A percentile compares a stretch with the other conserved stretches of the same genome.
These are phyloP conservation scores for Atractosteus spatula DNA, from an alignment of 2,113 vertebrate species.

Conservation along the genomic window DNA sequence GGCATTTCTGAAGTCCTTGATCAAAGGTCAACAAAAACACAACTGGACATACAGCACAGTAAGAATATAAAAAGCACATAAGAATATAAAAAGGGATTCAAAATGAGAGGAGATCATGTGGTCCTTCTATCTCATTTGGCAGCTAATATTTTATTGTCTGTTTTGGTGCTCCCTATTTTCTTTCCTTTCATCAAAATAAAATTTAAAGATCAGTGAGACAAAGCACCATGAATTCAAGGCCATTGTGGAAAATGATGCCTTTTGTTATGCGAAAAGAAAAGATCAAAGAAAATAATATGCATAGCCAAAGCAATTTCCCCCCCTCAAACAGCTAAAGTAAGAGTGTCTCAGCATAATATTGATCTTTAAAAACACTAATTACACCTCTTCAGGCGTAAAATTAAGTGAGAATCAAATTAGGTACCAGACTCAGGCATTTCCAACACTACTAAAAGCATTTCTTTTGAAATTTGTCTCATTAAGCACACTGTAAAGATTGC, in stretches of 20 bases:
- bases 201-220: background rate
- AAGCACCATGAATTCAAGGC: conserved; percentile 3
- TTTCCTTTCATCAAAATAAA: background rate
- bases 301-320: no score
- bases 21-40: no score
- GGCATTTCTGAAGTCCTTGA: no score
- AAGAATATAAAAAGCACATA: no score
- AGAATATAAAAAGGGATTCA: background rate
- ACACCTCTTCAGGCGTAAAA: background rate
- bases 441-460: conserved; percentile 24
- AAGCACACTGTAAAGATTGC: conserved; percentile 7
- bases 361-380: background rate
- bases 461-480: conserved; percentile 42
- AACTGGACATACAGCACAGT: no score
- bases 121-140: no score
- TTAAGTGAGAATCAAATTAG: background rate
- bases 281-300: background rate
- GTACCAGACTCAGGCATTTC: background rate
- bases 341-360: background rate
- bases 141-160: no score
- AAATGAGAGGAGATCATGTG: background rate
- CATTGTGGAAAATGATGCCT: background rate
- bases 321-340: background rate
- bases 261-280: background rate
- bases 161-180: no score